Conservation (phyloP, 2,888 invertebrate species). For the Hirtodrosophila histrioides region DNA sequence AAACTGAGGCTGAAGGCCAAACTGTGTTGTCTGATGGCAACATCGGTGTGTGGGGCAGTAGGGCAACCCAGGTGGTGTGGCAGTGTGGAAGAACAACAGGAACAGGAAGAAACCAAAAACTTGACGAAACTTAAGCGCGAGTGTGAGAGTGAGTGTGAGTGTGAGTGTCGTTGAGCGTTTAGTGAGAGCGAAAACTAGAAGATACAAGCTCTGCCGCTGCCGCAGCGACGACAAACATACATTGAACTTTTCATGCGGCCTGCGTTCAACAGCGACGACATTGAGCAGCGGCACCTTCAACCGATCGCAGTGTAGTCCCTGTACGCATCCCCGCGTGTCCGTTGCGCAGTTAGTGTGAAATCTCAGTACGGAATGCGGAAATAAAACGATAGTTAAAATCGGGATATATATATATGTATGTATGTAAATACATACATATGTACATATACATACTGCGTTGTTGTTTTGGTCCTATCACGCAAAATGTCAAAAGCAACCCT, state of each 20-base stretch:
- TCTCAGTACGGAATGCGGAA: constrained; percentile 23
- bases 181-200: constrained; percentile 49
- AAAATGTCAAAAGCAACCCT: constrained; percentile 47
- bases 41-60: constrained; percentile 71
- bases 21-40: constrained; percentile 19
- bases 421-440: neutral
- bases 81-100: constrained; percentile 65
- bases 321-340: constrained; percentile 21
- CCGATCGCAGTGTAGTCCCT: constrained; percentile 72
- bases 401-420: constrained; percentile 2
- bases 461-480: constrained; percentile 41
- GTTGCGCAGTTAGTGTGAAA: constrained; percentile 15
- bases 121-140: constrained; percentile 63
- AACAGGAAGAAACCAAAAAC: constrained; percentile 71
- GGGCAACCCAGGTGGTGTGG: constrained; percentile 53
- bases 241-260: constrained; percentile 79
- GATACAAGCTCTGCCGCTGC: constrained; percentile 53
- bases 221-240: constrained; percentile 32
- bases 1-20: constrained; percentile 41
- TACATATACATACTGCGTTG: constrained; percentile 30
- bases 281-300: constrained; percentile 81
- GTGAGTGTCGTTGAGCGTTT: too few species aligned
- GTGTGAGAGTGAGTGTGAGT: constrained; percentile 21
- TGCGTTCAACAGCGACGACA: constrained; percentile 71
- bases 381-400: constrained; percentile 23